Base-by-base conservation (phyloP, 2,113 vertebrate genomes). In the Thunnus thynnus region DNA sequence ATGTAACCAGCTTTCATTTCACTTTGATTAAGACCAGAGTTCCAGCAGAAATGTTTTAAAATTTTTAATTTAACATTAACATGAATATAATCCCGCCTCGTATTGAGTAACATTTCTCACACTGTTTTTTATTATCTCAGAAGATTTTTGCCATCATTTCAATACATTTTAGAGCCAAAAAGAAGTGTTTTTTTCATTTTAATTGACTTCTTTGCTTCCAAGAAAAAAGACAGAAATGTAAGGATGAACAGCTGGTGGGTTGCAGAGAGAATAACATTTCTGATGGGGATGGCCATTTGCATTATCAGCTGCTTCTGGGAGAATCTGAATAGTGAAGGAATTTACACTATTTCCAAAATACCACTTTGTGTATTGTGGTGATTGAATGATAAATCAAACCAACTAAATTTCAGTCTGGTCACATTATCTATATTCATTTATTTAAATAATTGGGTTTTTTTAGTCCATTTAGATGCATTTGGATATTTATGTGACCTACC, bases 251-350 rank as follows among this genome's bases (percentile, higher is more conserved):
- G 68, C 76, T 72, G 55, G 36, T 50, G 46, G 5, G 52, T 22
- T 58, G 51, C 27, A 9, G 27, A 71, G 44, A 71, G 80, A 47
- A 68, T 64, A 65, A 57, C 13, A 65, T 80, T 65, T 72, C 51
- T 50, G 25, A 64, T 56, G 27, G n/a, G 3, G 44, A 10, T 44
- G 18, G 41, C 25, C 60, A 71, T 79, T 60, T 79, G 76, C 25
- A 57, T 32, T 22, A 5, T 44, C 44, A 64, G 20, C 27, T 41
- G 67, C 57, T 55, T 57, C 22, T 64, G 1, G 3, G 55, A 48
- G 16, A 76, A 16, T 51, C 27, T 36, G n/a, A 54, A 36, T 36
- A 22, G 5, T 50, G 25, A 56, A 13, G 46, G n/a, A 50, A 47
- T 63, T 10, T 47, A 36, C 16, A 61, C 20, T 57, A 16, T 17